A percentile compares a stretch with the other conserved stretches of the same genome.
These are phyloP conservation scores for Hermodice carunculata DNA, from an alignment of 2,888 invertebrate genomes.

Conservation along the genomic window DNA sequence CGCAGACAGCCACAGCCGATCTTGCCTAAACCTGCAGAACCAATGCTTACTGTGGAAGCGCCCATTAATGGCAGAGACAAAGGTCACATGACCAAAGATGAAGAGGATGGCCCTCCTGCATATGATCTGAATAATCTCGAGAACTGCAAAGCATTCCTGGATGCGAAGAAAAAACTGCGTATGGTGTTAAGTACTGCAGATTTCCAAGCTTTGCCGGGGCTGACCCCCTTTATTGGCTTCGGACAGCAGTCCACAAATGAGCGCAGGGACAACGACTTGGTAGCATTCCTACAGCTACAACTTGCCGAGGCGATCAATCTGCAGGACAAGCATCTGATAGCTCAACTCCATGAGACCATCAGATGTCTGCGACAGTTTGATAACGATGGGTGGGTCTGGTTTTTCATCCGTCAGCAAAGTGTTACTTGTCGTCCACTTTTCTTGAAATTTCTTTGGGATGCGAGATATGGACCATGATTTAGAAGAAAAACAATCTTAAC, in stretches of 20 bases:
- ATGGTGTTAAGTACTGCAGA: constrained; percentile 92
- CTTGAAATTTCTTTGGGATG: background rate
- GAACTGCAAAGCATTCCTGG: constrained; percentile 76
- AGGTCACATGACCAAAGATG: constrained; percentile 37
- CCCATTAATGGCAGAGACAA: too few relatives aligned
- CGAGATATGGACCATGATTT: too few relatives aligned
- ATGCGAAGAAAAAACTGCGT: constrained; percentile 90
- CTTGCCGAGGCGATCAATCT: constrained; percentile 86
- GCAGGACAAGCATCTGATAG: constrained; percentile 82
- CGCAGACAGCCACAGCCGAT: constrained; percentile 73
- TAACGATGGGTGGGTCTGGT: constrained; percentile 72
- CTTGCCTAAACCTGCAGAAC: constrained; percentile 34
- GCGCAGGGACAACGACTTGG: constrained; percentile 58
- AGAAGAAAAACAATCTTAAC: too few relatives aligned
- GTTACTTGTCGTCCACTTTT: background rate
- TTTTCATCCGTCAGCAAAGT: too few relatives aligned
- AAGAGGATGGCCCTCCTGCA: constrained; percentile 49
- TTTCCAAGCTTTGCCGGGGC: constrained; percentile 48
- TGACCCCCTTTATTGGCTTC: background rate
- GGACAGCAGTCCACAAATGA: constrained; percentile 2
- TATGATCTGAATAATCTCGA: constrained; percentile 74
- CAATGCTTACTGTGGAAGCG: background rate
- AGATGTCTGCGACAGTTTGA: constrained; percentile 83
- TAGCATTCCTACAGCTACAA: constrained; percentile 72
- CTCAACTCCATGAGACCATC: constrained; percentile 86